A percentile compares a stretch with the other conserved stretches of the same genome.
phyloP scores from a whole-genome alignment of 2,797 vertebrate genomes.

The Discoglossus pictus region DNA sequence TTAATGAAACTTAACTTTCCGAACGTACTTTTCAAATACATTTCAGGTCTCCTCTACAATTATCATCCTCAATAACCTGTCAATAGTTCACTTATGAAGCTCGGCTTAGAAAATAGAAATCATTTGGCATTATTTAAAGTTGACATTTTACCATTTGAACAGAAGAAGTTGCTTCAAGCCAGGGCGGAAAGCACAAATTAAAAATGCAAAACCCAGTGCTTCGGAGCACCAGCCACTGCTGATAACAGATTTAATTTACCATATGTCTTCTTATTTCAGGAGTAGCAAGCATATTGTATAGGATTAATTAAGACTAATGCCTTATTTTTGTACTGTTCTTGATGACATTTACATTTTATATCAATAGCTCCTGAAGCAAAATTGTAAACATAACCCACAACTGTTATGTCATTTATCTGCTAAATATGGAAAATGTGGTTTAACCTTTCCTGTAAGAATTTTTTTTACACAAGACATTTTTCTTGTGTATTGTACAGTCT shows the following conservation, averaged over 20 bases:
- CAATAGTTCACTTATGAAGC: slow-evolving; percentile 12
- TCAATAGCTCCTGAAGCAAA: slow-evolving; percentile 1
- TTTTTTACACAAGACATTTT: too few species aligned
- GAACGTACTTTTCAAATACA: too few species aligned
- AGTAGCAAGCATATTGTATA: slow-evolving; percentile 11
- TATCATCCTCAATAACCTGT: too few species aligned
- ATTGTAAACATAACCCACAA: slow-evolving; percentile 10
- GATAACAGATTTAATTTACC: slow-evolving; percentile 39
- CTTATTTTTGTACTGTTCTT: slow-evolving; percentile 12
- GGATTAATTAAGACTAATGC: slow-evolving; percentile 33
- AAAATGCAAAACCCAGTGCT: slow-evolving; percentile 38
- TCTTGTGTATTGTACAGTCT: too few species aligned
- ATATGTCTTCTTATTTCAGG: slow-evolving; percentile 34
- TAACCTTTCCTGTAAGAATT: neutral
- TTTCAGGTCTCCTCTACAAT: too few species aligned
- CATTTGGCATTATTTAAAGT: slow-evolving; percentile 3
- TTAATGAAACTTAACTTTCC: too few species aligned
- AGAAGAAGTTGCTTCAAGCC: slow-evolving; percentile 17
- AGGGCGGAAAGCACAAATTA: slow-evolving; percentile 15
- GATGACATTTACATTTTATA: slow-evolving; percentile 25
- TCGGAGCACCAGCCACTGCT: slow-evolving; percentile 27
- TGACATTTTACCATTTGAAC: slow-evolving; percentile 22
- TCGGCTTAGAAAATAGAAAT: slow-evolving; percentile 8
- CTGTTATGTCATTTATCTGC: neutral
- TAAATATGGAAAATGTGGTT: neutral